Evolutionary conservation across 2,888 invertebrate species (phyloP), one percentile per base, ranked within the genome.

Genomic region (Cheilosia variabilis): DNA sequence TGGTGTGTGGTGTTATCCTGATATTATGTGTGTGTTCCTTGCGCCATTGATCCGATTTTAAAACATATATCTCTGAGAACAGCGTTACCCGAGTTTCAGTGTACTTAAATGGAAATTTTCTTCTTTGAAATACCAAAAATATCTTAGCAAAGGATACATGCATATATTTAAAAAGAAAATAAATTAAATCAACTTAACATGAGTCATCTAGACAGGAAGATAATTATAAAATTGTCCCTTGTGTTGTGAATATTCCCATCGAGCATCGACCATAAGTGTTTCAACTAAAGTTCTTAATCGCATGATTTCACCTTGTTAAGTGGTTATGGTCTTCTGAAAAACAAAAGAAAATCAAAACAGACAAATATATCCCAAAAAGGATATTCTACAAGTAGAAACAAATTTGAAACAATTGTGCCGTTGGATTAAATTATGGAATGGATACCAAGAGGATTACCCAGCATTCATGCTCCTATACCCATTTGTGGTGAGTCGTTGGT

Each of bases 391-490:
- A 17, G 2, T n/a, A 19, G 19, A 17, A 52, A 69, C 41, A n/a
- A 50, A 17, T 17, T 60, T 37, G 15, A 37, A 72, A 71, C 58
- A 65, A 65, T 65, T 79, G 15, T 72, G 27, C 57, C 37, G 65
- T 77, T 86, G 81, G 86, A 90, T 90, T 91, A 91, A 91, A 92
- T 91, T 89, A 92, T 92, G 92, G 92, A 92, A 92, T 92, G 92
- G 92, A 91, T 92, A 91, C 92, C 92, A 90, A 92, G 92, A 92
- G 92, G 92, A 92, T 91, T 92, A 91, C 92, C 92, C 89, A 92
- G 91, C 91, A 91, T 92, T 89, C 92, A 92, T 91, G 92, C 92
- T 89, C 92, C 92, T 88, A 92, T 92, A 89, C 92, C 92, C 89
- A 91, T 92, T 90, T 92, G 92, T 91, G 92, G 92, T 92, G 91